Evolutionary conservation across 1,140 invertebrate species (phyloP), one percentile per base, ranked within the genome.

Genomic region (Homalodisca vitripennis): DNA sequence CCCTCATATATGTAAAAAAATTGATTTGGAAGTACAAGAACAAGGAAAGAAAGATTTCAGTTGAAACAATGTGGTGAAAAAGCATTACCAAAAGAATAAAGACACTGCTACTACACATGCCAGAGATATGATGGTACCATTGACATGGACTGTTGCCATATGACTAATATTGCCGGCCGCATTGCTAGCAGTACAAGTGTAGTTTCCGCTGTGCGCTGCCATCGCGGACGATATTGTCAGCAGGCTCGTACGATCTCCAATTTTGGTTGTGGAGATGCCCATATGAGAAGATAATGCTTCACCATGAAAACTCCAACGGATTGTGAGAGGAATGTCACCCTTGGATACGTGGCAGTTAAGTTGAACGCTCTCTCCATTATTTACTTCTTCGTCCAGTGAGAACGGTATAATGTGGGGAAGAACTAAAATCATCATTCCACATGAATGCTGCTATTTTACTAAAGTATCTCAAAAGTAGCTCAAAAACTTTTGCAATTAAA

Each of bases 111-210:
- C 34, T 41, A 41, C 17, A 41, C 34, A 41, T 41, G 34, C 34
- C 6, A n/a, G 34, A 41, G 34, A 6, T 10, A 17, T 41, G 6
- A 6, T 6, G 34, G 26, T 74, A 92, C 90, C 90, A 82, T 92
- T 92, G 72, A 92, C 89, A 77, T 87, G 82, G 73, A 92, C 82
- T 69, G 85, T 80, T 24, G 89, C 86, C 14, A 86, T 85, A 76
- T 84, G 71, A 60, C 57, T 87, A 46, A 82, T 76, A 46, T 78
- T 74, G 69, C 73, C 74, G 29, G 74, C 75, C 6, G 53, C 29
- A 64, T 76, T 77, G 12, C 41, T 73, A 12, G 74, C 75, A 0
- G 72, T 74, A 69, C 75, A 77, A 13, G 75, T 73, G 31, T 77
- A 77, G 65, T 75, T 75, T 22, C 75, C 75, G 26, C 70, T 67